Evolutionary conservation across 2,113 vertebrate genomes (phyloP).

Genomic region (Ciconia maguari): DNA sequence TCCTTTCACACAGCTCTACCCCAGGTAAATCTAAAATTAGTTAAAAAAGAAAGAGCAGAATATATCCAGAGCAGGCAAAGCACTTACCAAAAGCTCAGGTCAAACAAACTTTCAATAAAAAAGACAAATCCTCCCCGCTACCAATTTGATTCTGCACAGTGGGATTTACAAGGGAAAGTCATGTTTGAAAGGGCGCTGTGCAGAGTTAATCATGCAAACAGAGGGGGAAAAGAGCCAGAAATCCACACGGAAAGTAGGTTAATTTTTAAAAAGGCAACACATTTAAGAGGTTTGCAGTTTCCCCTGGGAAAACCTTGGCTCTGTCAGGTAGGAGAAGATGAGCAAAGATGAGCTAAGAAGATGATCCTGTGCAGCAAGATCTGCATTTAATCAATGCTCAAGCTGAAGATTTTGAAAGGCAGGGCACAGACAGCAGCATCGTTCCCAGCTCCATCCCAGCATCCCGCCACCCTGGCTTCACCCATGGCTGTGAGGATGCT

Average conservation of each 20-base stretch:
- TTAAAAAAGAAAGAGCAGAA: conserved; percentile 1
- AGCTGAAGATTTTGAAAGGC: neutral
- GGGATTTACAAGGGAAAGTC: conserved; percentile 51
- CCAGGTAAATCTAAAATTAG: conserved; percentile 46
- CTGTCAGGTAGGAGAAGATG: neutral
- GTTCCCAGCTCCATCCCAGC: neutral
- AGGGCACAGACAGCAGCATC: neutral
- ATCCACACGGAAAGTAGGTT: conserved; percentile 56
- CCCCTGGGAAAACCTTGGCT: conserved; percentile 29
- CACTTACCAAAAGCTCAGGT: conserved; percentile 28
- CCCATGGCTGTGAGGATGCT: neutral
- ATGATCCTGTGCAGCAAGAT: neutral
- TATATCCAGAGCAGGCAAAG: conserved; percentile 32
- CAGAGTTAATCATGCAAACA: conserved; percentile 60
- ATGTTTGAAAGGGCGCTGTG: conserved; percentile 19
- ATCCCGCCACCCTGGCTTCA: rapidly evolving
- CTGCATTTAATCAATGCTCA: neutral
- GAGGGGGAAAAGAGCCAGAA: conserved; percentile 49
- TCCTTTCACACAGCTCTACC: neutral
- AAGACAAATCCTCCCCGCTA: conserved; percentile 33
- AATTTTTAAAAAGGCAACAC: conserved; percentile 56
- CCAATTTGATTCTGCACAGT: conserved; percentile 33
- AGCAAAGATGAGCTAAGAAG: neutral
- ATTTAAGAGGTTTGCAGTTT: conserved; percentile 16
- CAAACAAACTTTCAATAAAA: conserved; percentile 56